A percentile compares a stretch with the other conserved stretches of the same genome.
Evolutionary conservation across 1,140 invertebrate species (phyloP).

Genomic region (Camponotus vicinus): DNA sequence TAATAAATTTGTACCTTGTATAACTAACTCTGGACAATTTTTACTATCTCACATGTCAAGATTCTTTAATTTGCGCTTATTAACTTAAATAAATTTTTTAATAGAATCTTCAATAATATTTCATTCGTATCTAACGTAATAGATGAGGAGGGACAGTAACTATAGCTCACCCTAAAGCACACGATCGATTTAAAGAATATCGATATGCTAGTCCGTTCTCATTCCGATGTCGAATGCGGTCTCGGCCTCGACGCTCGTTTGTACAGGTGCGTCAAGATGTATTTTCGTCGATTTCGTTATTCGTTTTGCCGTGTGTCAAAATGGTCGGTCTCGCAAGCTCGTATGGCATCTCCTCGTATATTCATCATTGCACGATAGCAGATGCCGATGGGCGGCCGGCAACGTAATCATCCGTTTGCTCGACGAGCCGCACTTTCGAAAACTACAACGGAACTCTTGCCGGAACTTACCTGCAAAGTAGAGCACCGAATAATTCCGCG

Average conservation of each 20-base stretch:
- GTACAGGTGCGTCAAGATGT: conserved; percentile 14
- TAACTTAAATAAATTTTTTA: too few relatives aligned
- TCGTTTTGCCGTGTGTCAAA: conserved; percentile 59
- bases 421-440: conserved; percentile 79
- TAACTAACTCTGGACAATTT: too few relatives aligned
- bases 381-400: conserved; percentile 8
- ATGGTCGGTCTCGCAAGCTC: conserved; percentile 52
- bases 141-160: conserved; percentile 23
- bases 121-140: not conserved
- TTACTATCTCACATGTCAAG: too few relatives aligned
- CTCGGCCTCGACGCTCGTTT: conserved; percentile 18
- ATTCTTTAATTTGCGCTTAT: too few relatives aligned
- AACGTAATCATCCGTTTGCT: conserved; percentile 48
- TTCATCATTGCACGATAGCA: conserved; percentile 43
- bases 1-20: too few relatives aligned
- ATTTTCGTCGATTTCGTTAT: conserved; percentile 54
- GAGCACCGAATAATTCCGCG: conserved; percentile 53
- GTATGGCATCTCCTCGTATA: conserved; percentile 59
- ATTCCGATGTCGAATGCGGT: conserved; percentile 52
- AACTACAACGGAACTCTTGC: conserved; percentile 88
- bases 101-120: not conserved
- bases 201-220: conserved; percentile 32
- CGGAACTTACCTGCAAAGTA: conserved; percentile 87
- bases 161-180: conserved; percentile 62
- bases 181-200: conserved; percentile 36